phyloP scores from a whole-genome alignment of 92 coral and sea anemone genomes.

The Anthopleura xanthogrammica region DNA sequence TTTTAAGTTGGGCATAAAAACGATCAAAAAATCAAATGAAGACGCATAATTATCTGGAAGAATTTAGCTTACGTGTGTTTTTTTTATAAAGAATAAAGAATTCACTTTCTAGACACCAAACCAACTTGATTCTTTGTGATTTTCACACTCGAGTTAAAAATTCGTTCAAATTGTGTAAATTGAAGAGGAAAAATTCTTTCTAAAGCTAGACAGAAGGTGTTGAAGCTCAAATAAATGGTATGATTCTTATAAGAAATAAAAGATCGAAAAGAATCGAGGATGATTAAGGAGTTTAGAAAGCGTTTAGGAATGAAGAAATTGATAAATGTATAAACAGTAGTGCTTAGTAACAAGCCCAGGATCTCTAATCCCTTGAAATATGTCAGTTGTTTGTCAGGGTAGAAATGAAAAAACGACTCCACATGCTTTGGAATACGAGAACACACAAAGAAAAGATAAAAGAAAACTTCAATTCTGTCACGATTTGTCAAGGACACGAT shows the following conservation, averaged over 20 bases:
- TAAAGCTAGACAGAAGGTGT: not conserved
- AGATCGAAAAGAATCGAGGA: not conserved
- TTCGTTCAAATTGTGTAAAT: not conserved
- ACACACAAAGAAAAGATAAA: not conserved
- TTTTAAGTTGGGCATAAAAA: conserved; percentile 24
- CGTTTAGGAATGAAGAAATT: not conserved
- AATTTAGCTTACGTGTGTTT: not conserved
- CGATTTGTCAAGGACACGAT: conserved; percentile 4
- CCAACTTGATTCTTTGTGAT: not conserved
- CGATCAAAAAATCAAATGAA: not conserved
- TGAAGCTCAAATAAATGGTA: not conserved
- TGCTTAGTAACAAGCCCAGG: conserved; percentile 15
- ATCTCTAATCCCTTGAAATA: conserved; percentile 21
- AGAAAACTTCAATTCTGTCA: conserved; percentile 24
- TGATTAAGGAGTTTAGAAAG: not conserved
- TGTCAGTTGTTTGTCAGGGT: conserved; percentile 19
- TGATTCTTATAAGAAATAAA: not conserved
- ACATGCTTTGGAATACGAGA: conserved; percentile 4
- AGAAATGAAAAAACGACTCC: conserved; percentile 7
- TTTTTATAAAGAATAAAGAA: not conserved
- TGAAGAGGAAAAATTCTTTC: not conserved
- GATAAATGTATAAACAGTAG: not conserved
- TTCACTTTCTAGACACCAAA: not conserved
- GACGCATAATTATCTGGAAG: not conserved
- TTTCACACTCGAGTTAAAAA: not conserved